phyloP scores from a whole-genome alignment of 35 echinoderm and acorn worm genomes.

The Holothuria glaberrima region DNA sequence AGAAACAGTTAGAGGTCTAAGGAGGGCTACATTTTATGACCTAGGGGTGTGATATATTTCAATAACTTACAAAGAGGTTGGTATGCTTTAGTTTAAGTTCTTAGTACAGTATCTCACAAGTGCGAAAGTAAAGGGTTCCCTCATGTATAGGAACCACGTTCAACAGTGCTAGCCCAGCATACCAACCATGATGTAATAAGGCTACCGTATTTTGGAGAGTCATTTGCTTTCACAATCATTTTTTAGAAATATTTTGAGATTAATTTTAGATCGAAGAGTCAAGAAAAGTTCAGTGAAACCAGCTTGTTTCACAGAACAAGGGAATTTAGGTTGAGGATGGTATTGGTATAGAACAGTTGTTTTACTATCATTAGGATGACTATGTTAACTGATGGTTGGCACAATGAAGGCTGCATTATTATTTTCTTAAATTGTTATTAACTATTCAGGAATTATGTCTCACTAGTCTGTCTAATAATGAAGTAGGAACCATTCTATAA shows the following conservation, averaged over 20 bases:
- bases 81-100: not conserved
- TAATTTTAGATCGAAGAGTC: not conserved
- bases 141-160: constrained; percentile 19
- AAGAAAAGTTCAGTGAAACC: not conserved
- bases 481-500: not conserved
- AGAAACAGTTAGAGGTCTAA: not conserved
- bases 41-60: constrained; percentile 6
- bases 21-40: constrained; percentile 1
- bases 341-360: not conserved
- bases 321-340: not conserved
- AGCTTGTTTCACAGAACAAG: constrained; percentile 3
- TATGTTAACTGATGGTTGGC: not conserved
- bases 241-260: constrained; percentile 21
- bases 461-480: not conserved
- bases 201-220: not conserved
- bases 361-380: constrained; percentile 8
- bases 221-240: constrained; percentile 12
- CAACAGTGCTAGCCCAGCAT: not conserved
- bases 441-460: not conserved
- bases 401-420: not conserved
- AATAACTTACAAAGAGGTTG: constrained; percentile 1
- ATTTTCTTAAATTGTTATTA: not conserved
- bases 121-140: not conserved
- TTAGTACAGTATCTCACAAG: not conserved
- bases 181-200: not conserved